A percentile compares a stretch with the other conserved stretches of the same genome.
phyloP scores from a whole-genome alignment of 1,140 invertebrate genomes.

The Penaeus vannamei region DNA sequence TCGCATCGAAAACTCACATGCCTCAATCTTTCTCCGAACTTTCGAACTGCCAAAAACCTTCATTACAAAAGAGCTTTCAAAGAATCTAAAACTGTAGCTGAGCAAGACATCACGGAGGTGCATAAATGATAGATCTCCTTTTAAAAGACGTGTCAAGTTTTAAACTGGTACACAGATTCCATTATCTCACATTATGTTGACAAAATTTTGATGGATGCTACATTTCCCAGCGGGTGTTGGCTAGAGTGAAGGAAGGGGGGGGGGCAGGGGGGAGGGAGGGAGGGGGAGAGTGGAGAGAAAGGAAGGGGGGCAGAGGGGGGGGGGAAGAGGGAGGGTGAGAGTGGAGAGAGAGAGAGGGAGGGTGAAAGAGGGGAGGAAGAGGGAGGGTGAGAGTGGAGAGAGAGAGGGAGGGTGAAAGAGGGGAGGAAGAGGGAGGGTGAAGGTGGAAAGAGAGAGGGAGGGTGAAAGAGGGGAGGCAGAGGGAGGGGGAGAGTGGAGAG shows the following conservation, averaged over 20 bases:
- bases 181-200: constrained; percentile 64
- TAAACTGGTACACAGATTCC: constrained; percentile 63
- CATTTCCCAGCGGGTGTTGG: constrained; percentile 55
- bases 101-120: constrained; percentile 34
- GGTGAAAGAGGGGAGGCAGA: not conserved
- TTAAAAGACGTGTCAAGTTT: constrained; percentile 63
- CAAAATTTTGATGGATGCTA: constrained; percentile 65
- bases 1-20: not conserved
- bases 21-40: constrained; percentile 42
- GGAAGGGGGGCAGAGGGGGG: not conserved
- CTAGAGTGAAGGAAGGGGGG: constrained; percentile 1
- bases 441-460: not conserved
- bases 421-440: too few species aligned
- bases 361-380: not conserved
- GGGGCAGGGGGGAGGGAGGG: not conserved
- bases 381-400: not conserved
- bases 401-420: not conserved
- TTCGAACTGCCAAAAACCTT: constrained; percentile 47
- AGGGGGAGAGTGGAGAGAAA: not conserved
- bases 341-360: not conserved
- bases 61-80: constrained; percentile 60
- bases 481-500: not conserved
- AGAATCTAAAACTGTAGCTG: constrained; percentile 47
- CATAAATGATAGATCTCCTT: constrained; percentile 60
- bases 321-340: too few species aligned